Base-by-base conservation (phyloP, 2,113 vertebrate species). In the Otus sunia region DNA sequence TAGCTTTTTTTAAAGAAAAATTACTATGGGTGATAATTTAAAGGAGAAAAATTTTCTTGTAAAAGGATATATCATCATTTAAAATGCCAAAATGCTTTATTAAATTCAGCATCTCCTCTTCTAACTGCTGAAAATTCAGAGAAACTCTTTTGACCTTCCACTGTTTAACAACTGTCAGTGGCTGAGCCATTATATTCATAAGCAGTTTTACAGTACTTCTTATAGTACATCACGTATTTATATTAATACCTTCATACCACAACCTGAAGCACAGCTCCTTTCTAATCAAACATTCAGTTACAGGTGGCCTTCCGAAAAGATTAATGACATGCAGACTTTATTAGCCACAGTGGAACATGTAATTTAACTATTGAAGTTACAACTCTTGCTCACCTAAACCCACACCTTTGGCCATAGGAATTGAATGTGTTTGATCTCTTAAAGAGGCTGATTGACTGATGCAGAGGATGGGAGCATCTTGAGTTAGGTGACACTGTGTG, bases 251-350 rank as follows among this genome's bases (percentile, higher is more conserved):
- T 60, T 85, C 17, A 8, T 81, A 71, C 72, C 36, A 52, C 79
- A 76, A 32, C 52, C 50, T 67, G 68, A 72, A 76, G 71, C 29
- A 7, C 52, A 73, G 45, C 86, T 91, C 58, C 66, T 87, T 62
- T 79, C 80, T 90, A 79, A 75, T 95, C 56, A 87, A 73, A 83
- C 79, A 63, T 81, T 95, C 78, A 69, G 29, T 45, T 92, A 37
- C 5, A 75, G 49, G 74, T 49, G 81, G 56, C 82, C 77, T 76
- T 26, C 49, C 4, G 15, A 95, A 82, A 95, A 96, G 92, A 92
- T 88, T 93, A 97, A 96, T 87, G 63, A 94, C 87, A 97, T 92
- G 49, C 87, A 78, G 58, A 80, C 63, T 59, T 94, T 69, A 85
- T 82, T 97, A 95, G 86, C 78, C 30, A 30, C 73, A 80, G 43